A percentile compares a stretch with the other conserved stretches of the same genome.
These are phyloP conservation scores for Kryptolebias ocellatus DNA, from an alignment of 2,797 vertebrate species.

Conservation along the genomic window DNA sequence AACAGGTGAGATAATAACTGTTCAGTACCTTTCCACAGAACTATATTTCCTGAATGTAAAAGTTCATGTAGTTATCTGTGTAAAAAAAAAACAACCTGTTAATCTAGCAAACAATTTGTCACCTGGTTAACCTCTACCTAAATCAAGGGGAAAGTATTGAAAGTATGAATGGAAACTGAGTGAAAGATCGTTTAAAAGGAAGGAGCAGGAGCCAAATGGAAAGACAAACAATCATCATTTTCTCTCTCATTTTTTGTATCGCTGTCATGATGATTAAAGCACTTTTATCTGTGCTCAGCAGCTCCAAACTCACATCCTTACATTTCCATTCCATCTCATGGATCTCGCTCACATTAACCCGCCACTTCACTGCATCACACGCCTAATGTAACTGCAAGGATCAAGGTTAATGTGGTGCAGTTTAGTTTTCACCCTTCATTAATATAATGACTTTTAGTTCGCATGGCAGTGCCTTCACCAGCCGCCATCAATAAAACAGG, in stretches of 20 bases:
- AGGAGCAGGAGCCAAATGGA: neutral
- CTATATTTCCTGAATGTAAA: no score
- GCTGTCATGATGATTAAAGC: constrained; percentile 53
- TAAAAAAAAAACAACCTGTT: neutral
- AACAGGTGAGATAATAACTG: no score
- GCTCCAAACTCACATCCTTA: constrained; percentile 58
- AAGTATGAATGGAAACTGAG: neutral
- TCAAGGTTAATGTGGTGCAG: constrained; percentile 55
- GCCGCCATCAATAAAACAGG: neutral
- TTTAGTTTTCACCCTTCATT: constrained; percentile 43
- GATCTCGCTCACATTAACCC: constrained; percentile 43
- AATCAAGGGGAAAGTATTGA: constrained; percentile 19
- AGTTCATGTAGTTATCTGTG: no score
- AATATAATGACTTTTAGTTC: constrained; percentile 41
- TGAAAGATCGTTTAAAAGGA: neutral
- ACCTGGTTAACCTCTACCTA: constrained; percentile 22
- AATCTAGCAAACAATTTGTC: constrained; percentile 13
- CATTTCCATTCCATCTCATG: constrained; percentile 30
- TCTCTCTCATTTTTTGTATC: constrained; percentile 9
- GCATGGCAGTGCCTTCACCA: constrained; percentile 28
- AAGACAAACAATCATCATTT: constrained; percentile 47
- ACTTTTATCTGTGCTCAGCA: constrained; percentile 52
- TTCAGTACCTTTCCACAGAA: no score
- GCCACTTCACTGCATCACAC: constrained; percentile 49
- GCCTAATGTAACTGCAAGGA: constrained; percentile 52